A percentile compares a stretch with the other conserved stretches of the same genome.
phyloP scores from a whole-genome alignment of 2,888 invertebrate genomes.

The Trichopoda pennipes region DNA sequence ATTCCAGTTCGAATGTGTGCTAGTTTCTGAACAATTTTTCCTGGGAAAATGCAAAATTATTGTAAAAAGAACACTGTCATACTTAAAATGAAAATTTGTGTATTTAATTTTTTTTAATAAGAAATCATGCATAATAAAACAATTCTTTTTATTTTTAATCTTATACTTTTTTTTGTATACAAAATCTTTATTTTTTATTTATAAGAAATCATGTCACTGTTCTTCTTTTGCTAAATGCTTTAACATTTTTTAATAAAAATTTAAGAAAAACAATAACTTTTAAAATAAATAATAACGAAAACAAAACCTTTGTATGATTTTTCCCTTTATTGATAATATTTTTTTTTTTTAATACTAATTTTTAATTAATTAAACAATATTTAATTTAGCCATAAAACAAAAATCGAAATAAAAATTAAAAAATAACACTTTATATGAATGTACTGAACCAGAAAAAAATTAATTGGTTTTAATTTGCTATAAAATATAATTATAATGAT shows the following conservation, averaged over 20 bases:
- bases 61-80: neutral
- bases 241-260: neutral
- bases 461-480: constrained; percentile 67
- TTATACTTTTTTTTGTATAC: neutral
- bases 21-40: neutral
- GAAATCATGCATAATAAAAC: too few species aligned
- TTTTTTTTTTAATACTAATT: constrained; percentile 17
- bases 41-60: neutral
- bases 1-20: too few species aligned
- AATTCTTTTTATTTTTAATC: too few species aligned
- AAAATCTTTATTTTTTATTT: neutral
- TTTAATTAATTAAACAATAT: constrained; percentile 47
- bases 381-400: constrained; percentile 14
- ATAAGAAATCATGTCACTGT: neutral
- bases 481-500: constrained; percentile 60
- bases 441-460: constrained; percentile 64
- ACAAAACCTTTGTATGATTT: constrained; percentile 53
- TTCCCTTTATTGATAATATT: constrained; percentile 33
- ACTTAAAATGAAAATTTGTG: neutral
- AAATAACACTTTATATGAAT: constrained; percentile 66
- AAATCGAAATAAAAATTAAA: constrained; percentile 20
- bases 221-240: constrained; percentile 8
- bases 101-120: neutral
- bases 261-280: neutral
- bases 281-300: neutral